These are phyloP conservation scores for Brassicogethes aeneus DNA, from an alignment of 2,888 invertebrate genomes.

Conservation along the genomic window DNA sequence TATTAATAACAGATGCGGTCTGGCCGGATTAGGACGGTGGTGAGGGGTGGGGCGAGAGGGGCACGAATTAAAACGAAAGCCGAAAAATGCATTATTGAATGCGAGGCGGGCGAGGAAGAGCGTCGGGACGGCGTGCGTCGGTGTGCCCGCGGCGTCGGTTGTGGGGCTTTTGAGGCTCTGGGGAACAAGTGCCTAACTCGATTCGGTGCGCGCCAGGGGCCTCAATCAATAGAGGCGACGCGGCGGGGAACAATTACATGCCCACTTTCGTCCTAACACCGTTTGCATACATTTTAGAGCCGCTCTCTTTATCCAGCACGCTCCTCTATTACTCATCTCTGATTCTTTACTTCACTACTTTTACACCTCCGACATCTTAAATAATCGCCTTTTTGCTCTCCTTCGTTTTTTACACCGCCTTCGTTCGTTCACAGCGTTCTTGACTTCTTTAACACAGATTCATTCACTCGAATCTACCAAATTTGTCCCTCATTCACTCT, in stretches of 20 bases:
- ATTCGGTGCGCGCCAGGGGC: constrained; percentile 39
- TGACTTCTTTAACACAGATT: too few relatives aligned
- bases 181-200: constrained; percentile 41
- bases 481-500: too few relatives aligned
- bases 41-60: too few relatives aligned
- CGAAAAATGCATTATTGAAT: too few relatives aligned
- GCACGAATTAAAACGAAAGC: too few relatives aligned
- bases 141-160: constrained; percentile 15
- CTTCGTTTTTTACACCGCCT: too few relatives aligned
- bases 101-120: constrained; percentile 10
- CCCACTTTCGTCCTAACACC: constrained; percentile 46
- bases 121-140: constrained; percentile 5
- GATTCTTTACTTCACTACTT: constrained; percentile 11
- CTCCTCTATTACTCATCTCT: constrained; percentile 18
- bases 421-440: too few relatives aligned
- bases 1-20: too few relatives aligned
- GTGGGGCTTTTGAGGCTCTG: constrained; percentile 18
- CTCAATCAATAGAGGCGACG: constrained; percentile 44
- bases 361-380: constrained; percentile 9
- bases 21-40: too few relatives aligned
- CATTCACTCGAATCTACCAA: too few relatives aligned
- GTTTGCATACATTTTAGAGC: constrained; percentile 43
- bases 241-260: constrained; percentile 45
- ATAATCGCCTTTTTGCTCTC: background rate
- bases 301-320: constrained; percentile 27